Evolutionary conservation across 2,113 vertebrate genomes (phyloP), one percentile per base, ranked within the genome.

Genomic region (Hippolais icterina): DNA sequence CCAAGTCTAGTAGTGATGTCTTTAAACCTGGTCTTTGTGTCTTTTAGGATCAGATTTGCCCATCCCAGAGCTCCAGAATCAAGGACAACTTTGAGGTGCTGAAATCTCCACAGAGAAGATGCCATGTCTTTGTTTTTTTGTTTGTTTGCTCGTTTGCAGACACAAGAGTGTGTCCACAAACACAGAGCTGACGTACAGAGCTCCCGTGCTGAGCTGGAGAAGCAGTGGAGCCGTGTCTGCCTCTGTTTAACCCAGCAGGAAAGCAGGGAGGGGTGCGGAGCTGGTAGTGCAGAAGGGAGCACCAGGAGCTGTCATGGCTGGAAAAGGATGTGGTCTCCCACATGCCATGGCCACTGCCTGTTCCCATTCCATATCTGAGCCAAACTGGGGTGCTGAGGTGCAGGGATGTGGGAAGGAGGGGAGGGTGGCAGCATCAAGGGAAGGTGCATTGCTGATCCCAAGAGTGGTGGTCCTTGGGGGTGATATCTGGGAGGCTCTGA

Each of bases 261-360:
- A n/a, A 68, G 53, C 49, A 11, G 93, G 31, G 59, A 54, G 53
- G 2, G 19, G 61, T 11, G 28, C 0, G 0, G 70, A 68, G 49
- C 21, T 41, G 65, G 65, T 35, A 28, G 41, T 4, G 5, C 29
- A 20, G 69, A 52, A 49, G 13, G 10, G 37, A 80, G 37, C 31
- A 4, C 18, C 2, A 1, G 57, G 28, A 74, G 31, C 2, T 16
- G 6, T 4, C 59, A 46, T 41, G 49, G 25, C 37, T 89, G 47
- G 39, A 75, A 47, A 59, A 47, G 63, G 49, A 56, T 0, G 0
- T 3, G 11, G 24, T 49, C 6, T 11, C 33, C 21, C 12, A 17
- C 0, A 0, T 31, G 25, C 64, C 50, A 9, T 15, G 6, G 57
- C 24, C 64, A 27, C 27, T 0, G 0, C 24, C 41, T 57, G 11